Conservation (phyloP, 2,797 vertebrate genomes). For the Lacerta viridis region DNA sequence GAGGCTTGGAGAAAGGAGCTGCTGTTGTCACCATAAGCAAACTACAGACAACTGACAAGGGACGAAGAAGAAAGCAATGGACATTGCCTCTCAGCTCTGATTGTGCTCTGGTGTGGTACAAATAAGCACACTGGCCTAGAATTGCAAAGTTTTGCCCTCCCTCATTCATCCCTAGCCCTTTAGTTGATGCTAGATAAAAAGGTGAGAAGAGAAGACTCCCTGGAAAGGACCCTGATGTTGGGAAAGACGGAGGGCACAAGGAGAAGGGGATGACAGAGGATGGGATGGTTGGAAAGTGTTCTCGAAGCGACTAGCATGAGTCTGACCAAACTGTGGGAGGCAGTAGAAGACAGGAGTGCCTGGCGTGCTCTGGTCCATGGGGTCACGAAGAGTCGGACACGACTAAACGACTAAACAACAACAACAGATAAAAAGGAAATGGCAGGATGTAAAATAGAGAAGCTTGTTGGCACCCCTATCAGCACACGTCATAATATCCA, state of each 20-base stretch:
- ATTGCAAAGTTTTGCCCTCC: neutral
- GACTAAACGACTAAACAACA: too few species aligned
- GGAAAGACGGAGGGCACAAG: too few species aligned
- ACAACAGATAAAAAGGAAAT: constrained; percentile 21
- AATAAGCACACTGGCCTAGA: neutral
- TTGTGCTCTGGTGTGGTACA: neutral
- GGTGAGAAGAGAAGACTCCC: too few species aligned
- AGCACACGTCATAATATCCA: constrained; percentile 21
- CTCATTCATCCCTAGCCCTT: neutral
- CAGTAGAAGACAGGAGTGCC: too few species aligned
- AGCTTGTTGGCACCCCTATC: constrained; percentile 25
- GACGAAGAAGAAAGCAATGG: neutral
- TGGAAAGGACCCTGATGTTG: too few species aligned
- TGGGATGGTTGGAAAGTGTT: too few species aligned
- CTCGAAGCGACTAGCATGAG: too few species aligned
- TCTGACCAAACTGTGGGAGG: too few species aligned
- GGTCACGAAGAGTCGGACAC: too few species aligned
- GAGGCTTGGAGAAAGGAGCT: neutral
- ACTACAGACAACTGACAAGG: too few species aligned
- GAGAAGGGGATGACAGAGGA: too few species aligned
- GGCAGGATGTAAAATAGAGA: constrained; percentile 34
- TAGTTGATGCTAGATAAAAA: constrained; percentile 52
- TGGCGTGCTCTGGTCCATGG: too few species aligned
- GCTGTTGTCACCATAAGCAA: neutral
- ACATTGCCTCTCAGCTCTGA: neutral